Conservation (phyloP, 2,797 vertebrate species). For the Gymnopithys bicolor region DNA sequence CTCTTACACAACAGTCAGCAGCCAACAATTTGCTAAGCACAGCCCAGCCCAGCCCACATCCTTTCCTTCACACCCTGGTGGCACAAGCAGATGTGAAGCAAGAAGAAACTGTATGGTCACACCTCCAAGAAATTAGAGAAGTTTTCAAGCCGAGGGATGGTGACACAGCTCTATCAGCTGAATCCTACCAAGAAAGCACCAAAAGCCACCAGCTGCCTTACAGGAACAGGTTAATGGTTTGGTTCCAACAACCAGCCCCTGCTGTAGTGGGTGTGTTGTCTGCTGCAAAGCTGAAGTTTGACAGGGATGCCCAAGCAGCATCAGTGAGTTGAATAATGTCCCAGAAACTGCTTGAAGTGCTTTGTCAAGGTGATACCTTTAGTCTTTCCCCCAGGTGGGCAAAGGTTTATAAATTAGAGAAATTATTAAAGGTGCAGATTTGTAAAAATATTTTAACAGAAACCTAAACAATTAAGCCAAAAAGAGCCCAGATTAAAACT, state of each 20-base stretch:
- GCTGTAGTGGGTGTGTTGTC: neutral
- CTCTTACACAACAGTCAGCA: neutral
- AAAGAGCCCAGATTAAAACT: neutral
- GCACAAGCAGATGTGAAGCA: neutral
- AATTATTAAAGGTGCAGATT: neutral
- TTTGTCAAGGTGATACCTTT: neutral
- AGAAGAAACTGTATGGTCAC: neutral
- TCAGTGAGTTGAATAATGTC: neutral
- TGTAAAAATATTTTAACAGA: neutral
- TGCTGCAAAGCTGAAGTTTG: neutral
- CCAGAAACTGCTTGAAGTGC: neutral
- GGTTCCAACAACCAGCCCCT: neutral
- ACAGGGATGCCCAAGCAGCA: neutral
- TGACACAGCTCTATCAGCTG: fast-evolving
- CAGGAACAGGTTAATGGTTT: neutral
- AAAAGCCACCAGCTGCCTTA: neutral
- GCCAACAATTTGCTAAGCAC: neutral
- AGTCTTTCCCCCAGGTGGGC: fast-evolving
- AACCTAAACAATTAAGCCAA: neutral
- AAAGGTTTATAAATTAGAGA: neutral
- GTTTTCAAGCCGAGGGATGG: fast-evolving
- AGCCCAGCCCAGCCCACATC: neutral
- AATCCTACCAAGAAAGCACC: neutral
- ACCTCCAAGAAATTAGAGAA: neutral
- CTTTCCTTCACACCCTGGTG: neutral